Base-by-base conservation (phyloP, 2,113 vertebrate genomes). In the Caretta caretta region DNA sequence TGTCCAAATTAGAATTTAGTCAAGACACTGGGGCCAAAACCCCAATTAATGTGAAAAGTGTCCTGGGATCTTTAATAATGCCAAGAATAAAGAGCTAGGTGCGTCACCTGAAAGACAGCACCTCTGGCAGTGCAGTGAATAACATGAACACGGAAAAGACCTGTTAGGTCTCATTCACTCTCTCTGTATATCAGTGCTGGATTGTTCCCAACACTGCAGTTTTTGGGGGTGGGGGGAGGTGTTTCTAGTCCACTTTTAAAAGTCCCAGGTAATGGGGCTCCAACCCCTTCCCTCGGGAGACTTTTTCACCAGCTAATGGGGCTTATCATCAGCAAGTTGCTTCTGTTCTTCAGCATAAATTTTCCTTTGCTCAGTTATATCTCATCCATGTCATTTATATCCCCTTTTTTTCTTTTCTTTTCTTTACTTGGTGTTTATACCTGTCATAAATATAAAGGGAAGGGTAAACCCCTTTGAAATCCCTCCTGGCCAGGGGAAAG, bases 321-420 rank as follows among this genome's bases (percentile, higher is more conserved):
- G 24, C 12, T 46, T 76, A 76, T 76, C 19, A 2, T 38, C 38
- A 76, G 65, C 35, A 69, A 35, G 31, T 38, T 46, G 12, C 13
- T n/a, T 69, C 31, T n/a, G 62, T 35, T 69, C 65, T 69, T n/a
- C 65, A 20, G 17, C 31, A 17, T n/a, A 69, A 19, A 69, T n/a
- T n/a, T 69, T 69, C 65, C 65, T 69, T 69, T 69, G 65, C 65
- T n/a, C 65, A 69, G 35, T 38, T 69, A 69, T 69, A 38, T 35
- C 65, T 69, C 65, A 69, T n/a, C 65, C 17, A n/a, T 20, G 17
- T 86, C 94, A 92, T 80, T 89, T 87, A 62, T 38, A 94, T n/a
- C 76, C 89, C 27, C 86, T 13, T 35, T 92, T 92, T 92, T 10
- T 14, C 88, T 84, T 92, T 88, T 88, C 62, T 80, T 96, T 16